A percentile compares a stretch with the other conserved stretches of the same genome.
phyloP scores from a whole-genome alignment of 1,140 invertebrate genomes.

The Lepidurus couesii region DNA sequence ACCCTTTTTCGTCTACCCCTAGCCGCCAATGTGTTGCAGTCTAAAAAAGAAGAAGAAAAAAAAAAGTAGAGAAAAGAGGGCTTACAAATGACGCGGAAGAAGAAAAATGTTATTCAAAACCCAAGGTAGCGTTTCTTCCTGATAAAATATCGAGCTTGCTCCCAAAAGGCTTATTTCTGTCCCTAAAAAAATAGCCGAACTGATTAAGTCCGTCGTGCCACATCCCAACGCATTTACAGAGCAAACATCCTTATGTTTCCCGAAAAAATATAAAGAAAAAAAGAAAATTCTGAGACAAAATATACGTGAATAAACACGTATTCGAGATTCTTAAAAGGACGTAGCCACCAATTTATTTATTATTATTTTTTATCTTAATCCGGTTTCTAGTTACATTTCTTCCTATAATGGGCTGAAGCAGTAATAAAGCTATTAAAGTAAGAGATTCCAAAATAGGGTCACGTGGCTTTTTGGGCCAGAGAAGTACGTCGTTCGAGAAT shows the following conservation, averaged over 20 bases:
- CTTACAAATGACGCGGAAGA: conserved; percentile 13
- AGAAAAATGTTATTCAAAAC: conserved; percentile 19
- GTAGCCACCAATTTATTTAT: too few species aligned
- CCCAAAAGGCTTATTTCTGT: not conserved
- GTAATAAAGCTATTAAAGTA: too few species aligned
- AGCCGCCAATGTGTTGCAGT: not conserved
- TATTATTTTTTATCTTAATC: too few species aligned
- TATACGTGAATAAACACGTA: not conserved
- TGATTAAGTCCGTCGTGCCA: not conserved
- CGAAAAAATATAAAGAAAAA: not conserved
- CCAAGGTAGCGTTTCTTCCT: conserved; percentile 14
- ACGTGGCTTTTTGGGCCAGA: too few species aligned
- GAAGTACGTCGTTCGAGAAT: too few species aligned
- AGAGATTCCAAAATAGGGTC: too few species aligned
- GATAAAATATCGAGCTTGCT: conserved; percentile 2
- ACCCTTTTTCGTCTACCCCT: not conserved
- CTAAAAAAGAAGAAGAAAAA: not conserved
- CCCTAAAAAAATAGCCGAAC: not conserved
- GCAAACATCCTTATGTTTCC: too few species aligned
- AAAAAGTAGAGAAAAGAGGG: not conserved
- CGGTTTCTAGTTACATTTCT: too few species aligned
- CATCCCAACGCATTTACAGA: too few species aligned
- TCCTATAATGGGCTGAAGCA: too few species aligned
- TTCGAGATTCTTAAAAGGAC: too few species aligned
- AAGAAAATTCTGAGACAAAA: not conserved